A percentile compares a stretch with the other conserved stretches of the same genome.
phyloP scores from a whole-genome alignment of 2,888 invertebrate genomes.

The Aelia acuminata region DNA sequence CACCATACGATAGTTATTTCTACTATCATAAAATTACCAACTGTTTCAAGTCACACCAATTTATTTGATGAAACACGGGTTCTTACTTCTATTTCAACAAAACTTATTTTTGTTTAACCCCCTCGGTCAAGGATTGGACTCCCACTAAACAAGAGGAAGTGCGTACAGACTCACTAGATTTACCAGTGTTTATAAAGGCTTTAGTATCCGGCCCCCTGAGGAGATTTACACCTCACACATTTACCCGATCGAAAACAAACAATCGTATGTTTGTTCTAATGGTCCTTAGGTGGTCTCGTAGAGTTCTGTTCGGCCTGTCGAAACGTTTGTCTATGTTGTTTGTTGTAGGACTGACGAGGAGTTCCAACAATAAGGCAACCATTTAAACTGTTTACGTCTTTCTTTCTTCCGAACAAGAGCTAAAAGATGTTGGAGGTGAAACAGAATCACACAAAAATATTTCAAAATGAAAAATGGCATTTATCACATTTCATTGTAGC shows the following conservation, averaged over 20 bases:
- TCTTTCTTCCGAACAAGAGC: neutral
- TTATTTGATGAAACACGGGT: neutral
- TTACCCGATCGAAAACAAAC: constrained; percentile 7
- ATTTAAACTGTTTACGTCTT: neutral
- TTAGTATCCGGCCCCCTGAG: neutral
- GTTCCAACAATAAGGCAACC: neutral
- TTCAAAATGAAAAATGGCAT: too few relatives aligned
- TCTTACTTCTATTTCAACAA: neutral
- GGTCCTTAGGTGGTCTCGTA: constrained; percentile 13
- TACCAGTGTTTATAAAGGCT: constrained; percentile 11
- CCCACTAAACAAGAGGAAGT: neutral
- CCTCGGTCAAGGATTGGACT: neutral
- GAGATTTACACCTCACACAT: constrained; percentile 40
- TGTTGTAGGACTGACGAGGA: neutral
- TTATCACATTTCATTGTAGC: too few relatives aligned
- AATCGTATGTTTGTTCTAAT: constrained; percentile 16
- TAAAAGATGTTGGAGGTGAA: neutral
- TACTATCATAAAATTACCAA: neutral
- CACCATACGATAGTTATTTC: neutral
- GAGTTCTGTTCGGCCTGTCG: neutral
- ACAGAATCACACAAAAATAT: too few relatives aligned
- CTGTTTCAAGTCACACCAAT: too few relatives aligned
- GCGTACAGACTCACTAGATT: neutral
- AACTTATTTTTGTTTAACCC: neutral
- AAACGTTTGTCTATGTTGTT: neutral